These are phyloP conservation scores for Microplitis manilae DNA, from an alignment of 2,888 invertebrate genomes.

Conservation along the genomic window DNA sequence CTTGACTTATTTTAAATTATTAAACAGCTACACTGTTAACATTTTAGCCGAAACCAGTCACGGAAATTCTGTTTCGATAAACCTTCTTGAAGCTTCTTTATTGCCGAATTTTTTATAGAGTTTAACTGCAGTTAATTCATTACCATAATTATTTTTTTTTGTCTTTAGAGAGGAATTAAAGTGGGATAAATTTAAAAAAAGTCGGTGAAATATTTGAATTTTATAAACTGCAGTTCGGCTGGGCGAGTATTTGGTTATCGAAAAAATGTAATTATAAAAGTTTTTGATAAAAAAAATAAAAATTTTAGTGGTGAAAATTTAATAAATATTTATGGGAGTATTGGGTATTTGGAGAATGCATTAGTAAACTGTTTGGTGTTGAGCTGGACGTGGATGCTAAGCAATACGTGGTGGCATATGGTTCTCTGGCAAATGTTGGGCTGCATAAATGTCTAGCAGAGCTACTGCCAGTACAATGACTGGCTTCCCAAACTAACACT, in stretches of 20 bases:
- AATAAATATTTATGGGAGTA: not conserved
- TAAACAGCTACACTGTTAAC: not conserved
- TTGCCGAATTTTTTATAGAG: no score
- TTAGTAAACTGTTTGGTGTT: not conserved
- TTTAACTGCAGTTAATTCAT: no score
- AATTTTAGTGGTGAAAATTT: not conserved
- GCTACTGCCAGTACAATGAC: not conserved
- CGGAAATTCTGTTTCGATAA: not conserved
- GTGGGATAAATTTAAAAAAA: no score
- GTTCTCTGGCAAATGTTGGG: constrained; percentile 31
- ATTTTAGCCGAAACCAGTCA: not conserved
- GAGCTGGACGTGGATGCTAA: not conserved
- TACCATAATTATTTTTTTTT: no score
- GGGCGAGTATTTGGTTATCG: not conserved
- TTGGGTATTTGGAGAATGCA: not conserved
- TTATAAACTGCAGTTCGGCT: no score
- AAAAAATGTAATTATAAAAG: not conserved
- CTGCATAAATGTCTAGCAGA: constrained; percentile 30
- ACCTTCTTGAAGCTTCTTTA: not conserved
- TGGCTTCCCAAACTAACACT: constrained; percentile 3
- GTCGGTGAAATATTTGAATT: no score
- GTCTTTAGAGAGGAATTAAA: no score
- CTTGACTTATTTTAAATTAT: not conserved
- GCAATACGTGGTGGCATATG: constrained; percentile 22
- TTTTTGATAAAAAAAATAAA: not conserved